Percentiles rank a stretch among this genome's conserved stretches.
Evolutionary conservation across 2,888 invertebrate genomes (phyloP).

Genomic region (Apoda limacodes): DNA sequence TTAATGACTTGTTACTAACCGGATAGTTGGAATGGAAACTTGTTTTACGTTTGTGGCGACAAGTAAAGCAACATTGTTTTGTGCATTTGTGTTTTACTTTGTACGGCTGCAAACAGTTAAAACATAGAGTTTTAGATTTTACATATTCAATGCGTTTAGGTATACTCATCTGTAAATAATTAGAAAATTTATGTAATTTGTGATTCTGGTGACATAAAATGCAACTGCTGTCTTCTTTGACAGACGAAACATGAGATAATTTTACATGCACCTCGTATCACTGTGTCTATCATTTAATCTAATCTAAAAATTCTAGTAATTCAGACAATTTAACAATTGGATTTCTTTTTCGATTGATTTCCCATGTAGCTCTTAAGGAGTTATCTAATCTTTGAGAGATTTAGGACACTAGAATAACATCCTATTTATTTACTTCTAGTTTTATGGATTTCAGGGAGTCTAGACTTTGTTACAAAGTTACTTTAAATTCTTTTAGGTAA

Average conservation of each 20-base stretch:
- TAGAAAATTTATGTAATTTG: constrained; percentile 1
- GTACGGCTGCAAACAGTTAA: constrained; percentile 1
- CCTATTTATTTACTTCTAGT: constrained; percentile 1
- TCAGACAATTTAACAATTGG: neutral
- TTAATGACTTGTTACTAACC: no score
- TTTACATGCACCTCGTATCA: no score
- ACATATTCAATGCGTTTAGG: constrained; percentile 1
- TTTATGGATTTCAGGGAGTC: constrained; percentile 5
- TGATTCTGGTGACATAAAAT: no score
- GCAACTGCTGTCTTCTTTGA: no score
- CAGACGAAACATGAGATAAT: no score
- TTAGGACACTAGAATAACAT: constrained; percentile 6
- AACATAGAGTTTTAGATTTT: constrained; percentile 2
- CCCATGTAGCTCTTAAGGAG: constrained; percentile 12
- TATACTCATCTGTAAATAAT: neutral
- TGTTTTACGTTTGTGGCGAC: neutral
- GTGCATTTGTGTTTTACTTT: neutral
- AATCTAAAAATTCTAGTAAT: neutral
- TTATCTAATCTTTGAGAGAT: constrained; percentile 10
- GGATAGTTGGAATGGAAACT: no score
- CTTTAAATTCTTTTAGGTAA: no score
- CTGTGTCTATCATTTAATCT: neutral
- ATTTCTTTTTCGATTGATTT: constrained; percentile 7
- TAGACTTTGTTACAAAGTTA: constrained; percentile 6
- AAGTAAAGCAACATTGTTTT: neutral